Evolutionary conservation across 2,888 invertebrate genomes (phyloP).

Genomic region (Mesoligia furuncula): DNA sequence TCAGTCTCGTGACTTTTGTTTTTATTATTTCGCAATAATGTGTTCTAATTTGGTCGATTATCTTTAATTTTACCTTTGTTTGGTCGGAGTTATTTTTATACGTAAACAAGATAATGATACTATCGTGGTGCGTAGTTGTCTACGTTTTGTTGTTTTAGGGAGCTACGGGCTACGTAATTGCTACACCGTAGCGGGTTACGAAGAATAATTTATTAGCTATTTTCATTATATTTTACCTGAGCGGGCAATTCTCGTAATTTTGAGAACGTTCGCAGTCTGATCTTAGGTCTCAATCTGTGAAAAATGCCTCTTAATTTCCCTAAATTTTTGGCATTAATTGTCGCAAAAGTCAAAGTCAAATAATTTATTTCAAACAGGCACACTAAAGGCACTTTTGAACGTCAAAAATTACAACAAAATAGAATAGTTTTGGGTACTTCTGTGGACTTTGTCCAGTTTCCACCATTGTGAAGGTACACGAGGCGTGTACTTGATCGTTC

Average conservation of each 20-base stretch:
- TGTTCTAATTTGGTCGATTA: conserved; percentile 44
- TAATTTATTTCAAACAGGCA: no score
- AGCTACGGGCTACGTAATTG: conserved; percentile 43
- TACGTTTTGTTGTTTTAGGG: conserved; percentile 13
- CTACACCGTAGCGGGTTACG: conserved; percentile 50
- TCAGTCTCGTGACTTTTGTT: conserved; percentile 14
- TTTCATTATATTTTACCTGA: not conserved
- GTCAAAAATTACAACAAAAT: no score
- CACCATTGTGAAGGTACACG: conserved; percentile 23
- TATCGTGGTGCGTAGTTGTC: conserved; percentile 41
- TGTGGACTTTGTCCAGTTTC: conserved; percentile 10
- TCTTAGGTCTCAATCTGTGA: not conserved
- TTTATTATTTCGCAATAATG: conserved; percentile 38
- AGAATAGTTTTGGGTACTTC: conserved; percentile 5
- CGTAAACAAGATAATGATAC: conserved; percentile 62
- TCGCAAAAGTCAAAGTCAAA: no score
- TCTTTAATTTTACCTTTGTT: conserved; percentile 50
- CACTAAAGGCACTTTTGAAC: no score
- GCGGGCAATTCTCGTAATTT: not conserved
- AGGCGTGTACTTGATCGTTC: conserved; percentile 8
- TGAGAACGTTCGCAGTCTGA: not conserved
- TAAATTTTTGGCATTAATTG: not conserved
- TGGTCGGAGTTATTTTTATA: conserved; percentile 50
- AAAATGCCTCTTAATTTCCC: not conserved
- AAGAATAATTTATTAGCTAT: not conserved